phyloP scores from a whole-genome alignment of 2,888 invertebrate species.

The Polydrusus tereticollis region DNA sequence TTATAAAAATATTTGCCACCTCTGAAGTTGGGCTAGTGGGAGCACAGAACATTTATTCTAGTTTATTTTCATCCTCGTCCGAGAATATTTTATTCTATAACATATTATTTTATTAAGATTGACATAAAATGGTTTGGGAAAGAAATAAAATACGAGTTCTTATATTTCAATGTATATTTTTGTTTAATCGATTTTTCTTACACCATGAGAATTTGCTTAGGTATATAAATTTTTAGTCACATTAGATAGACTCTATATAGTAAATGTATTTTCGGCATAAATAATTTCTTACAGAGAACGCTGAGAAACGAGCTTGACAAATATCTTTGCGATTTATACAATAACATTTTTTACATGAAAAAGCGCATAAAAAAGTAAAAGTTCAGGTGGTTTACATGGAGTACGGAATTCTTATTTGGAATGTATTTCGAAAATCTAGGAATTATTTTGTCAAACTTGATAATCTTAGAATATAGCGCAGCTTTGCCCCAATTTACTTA shows the following conservation, averaged over 20 bases:
- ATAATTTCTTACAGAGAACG: background rate
- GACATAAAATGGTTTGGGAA: too few species aligned
- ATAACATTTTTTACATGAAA: slow-evolving; percentile 35
- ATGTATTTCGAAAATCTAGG: slow-evolving; percentile 13
- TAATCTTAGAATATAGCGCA: background rate
- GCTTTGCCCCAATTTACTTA: too few species aligned
- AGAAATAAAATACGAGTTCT: background rate
- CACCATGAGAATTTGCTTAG: slow-evolving; percentile 38
- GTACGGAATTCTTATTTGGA: slow-evolving; percentile 29
- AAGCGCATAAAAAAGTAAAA: slow-evolving; percentile 33
- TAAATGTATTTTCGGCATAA: slow-evolving; percentile 18
- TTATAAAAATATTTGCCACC: too few species aligned
- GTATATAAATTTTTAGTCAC: slow-evolving; percentile 39
- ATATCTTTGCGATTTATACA: slow-evolving; percentile 25
- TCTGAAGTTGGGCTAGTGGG: too few species aligned
- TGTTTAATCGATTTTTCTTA: slow-evolving; percentile 37
- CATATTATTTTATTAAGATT: too few species aligned
- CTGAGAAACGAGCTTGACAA: background rate
- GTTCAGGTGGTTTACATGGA: slow-evolving; percentile 19
- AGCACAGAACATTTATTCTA: too few species aligned
- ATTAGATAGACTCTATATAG: slow-evolving; percentile 20
- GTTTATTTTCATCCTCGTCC: too few species aligned
- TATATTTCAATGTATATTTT: slow-evolving; percentile 42
- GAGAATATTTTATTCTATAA: too few species aligned
- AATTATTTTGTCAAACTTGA: slow-evolving; percentile 3